These are phyloP conservation scores for Diplosoma virens DNA, from an alignment of 23 tunicate genomes.

Conservation along the genomic window DNA sequence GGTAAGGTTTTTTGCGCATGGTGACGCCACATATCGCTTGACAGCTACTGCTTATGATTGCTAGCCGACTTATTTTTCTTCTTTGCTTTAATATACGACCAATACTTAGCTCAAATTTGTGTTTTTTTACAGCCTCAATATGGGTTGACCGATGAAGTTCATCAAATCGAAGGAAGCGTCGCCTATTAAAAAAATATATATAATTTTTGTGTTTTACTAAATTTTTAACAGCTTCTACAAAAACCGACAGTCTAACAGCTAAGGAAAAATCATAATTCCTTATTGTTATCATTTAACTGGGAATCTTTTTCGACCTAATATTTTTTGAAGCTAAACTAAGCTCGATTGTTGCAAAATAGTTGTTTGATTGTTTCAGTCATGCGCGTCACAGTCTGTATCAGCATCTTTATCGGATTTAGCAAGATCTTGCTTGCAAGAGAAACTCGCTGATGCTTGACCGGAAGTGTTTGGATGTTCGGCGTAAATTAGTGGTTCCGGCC, in stretches of 20 bases:
- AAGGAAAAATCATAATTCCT: no score
- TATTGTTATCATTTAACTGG: no score
- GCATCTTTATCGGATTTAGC: slow-evolving; percentile 73
- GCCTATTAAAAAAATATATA: no score
- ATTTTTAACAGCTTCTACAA: no score
- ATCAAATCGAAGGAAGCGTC: slow-evolving; percentile 79
- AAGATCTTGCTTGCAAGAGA: slow-evolving; percentile 90
- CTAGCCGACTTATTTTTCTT: no score
- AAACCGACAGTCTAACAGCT: no score
- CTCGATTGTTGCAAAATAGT: background rate
- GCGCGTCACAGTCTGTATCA: slow-evolving; percentile 81
- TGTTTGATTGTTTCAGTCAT: slow-evolving; percentile 46
- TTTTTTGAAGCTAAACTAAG: background rate
- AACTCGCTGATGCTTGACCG: slow-evolving; percentile 75
- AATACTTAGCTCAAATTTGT: background rate
- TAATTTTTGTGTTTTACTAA: no score
- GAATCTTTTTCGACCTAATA: no score
- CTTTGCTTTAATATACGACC: background rate
- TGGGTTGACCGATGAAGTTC: slow-evolving; percentile 88
- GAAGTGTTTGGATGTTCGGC: slow-evolving; percentile 81
- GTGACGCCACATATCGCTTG: no score
- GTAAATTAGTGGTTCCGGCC: slow-evolving; percentile 82
- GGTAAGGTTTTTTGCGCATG: no score
- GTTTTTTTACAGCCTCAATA: slow-evolving; percentile 76
- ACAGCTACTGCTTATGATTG: no score